phyloP scores from a whole-genome alignment of 2,888 invertebrate species.

The Drosophila pegasa region DNA sequence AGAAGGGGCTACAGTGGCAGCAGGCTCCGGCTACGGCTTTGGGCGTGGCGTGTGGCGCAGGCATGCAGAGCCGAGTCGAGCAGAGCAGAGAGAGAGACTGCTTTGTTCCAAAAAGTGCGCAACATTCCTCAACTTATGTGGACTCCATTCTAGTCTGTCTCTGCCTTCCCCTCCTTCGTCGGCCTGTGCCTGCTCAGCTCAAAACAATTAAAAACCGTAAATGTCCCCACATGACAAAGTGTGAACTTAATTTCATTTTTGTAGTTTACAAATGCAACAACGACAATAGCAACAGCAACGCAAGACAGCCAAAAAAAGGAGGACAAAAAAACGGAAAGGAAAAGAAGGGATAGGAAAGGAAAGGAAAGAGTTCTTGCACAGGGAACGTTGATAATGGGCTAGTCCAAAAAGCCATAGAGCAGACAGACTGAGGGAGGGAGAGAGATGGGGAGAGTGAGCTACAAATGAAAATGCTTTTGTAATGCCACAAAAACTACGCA shows the following conservation, averaged over 20 bases:
- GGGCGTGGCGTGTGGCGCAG: not conserved
- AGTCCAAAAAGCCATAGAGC: slow-evolving; percentile 3
- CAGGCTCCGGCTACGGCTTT: not conserved
- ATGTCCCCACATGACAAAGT: slow-evolving; percentile 81
- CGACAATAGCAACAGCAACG: slow-evolving; percentile 15
- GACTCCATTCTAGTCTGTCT: slow-evolving; percentile 11
- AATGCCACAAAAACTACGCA: slow-evolving; percentile 71
- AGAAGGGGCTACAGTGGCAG: not conserved
- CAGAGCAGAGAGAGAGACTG: slow-evolving; percentile 9
- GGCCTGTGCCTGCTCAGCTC: slow-evolving; percentile 35
- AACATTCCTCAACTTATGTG: slow-evolving; percentile 33
- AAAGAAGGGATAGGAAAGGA: not conserved
- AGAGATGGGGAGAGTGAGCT: slow-evolving; percentile 9
- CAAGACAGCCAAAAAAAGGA: slow-evolving; percentile 10
- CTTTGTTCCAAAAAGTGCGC: slow-evolving; percentile 48
- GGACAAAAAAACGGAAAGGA: not conserved
- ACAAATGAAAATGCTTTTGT: slow-evolving; percentile 77
- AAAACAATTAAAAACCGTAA: slow-evolving; percentile 80
- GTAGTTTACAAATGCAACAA: slow-evolving; percentile 75
- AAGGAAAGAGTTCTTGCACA: slow-evolving; percentile 32
- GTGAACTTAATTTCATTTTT: slow-evolving; percentile 81
- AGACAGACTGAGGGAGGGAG: not conserved
- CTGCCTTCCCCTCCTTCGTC: not conserved
- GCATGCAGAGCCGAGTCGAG: not conserved
- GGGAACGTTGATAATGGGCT: slow-evolving; percentile 50